Base-by-base conservation (phyloP, 2,113 vertebrate species). In the Chamaea fasciata region DNA sequence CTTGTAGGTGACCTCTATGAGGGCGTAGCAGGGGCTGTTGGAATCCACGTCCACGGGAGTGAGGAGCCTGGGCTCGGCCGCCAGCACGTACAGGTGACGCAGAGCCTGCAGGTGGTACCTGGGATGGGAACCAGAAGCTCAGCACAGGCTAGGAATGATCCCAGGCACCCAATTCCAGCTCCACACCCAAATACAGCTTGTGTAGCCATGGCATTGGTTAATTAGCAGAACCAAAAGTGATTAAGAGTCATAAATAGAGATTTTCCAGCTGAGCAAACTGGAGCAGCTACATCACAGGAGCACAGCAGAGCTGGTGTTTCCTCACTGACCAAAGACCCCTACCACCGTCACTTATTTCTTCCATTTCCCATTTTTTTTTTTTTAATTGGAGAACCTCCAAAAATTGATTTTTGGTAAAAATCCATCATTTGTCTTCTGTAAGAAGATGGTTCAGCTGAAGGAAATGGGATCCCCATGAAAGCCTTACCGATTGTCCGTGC, bases 51-150 rank as follows among this genome's bases (percentile, higher is more conserved):
- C 99, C 68, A 99, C 98, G 0, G 99, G 99, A 3, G 99, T 99
- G 21, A 99, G 97, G 30, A 99, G 98, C n/a, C 99, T 98, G 0
- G 99, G 99, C 74, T 99, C 99, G 4, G 99, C 99, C 0, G 99
- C 99, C 89, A 99, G 97, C 42, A 99, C 99, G 1, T 98, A 99
- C 53, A 99, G 97, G 92, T 99, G 99, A 16, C 99, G 98, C 74
- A 99, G 96, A 23, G 99, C 99, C 98, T 99, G 99, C 16, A 99
- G 98, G 97, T 99, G 99, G 96, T 99, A 99, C 83, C 99, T 99
- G 97, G 0, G 7, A 67, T 2, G 87, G 68, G 64, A 83, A 90
- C 2, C 42, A 39, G 75, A 41, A 71, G 50, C 26, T 92, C 37
- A 67, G 52, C 33, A 37, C 4, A 24, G 68, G 62, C 76, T 63